Evolutionary conservation across 2,113 vertebrate genomes (phyloP).

Genomic region (Orthonyx spaldingii): DNA sequence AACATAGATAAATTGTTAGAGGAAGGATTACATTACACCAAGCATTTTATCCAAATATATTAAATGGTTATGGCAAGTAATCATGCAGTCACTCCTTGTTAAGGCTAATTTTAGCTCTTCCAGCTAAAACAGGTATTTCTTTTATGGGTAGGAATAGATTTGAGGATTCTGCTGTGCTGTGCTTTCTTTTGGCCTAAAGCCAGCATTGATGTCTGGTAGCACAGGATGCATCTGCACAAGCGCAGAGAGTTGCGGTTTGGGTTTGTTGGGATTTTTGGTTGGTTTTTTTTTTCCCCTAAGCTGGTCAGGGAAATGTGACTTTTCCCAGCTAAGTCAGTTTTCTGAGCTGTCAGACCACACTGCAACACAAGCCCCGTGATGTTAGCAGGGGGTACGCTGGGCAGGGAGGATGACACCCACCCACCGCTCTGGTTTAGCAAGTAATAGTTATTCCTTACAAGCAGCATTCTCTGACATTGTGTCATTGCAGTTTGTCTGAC

Average conservation of each 20-base stretch:
- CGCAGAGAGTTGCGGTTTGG: neutral
- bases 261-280: neutral
- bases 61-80: neutral
- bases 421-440: neutral
- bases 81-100: neutral
- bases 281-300: neutral
- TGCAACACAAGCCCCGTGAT: neutral
- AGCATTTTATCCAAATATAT: neutral
- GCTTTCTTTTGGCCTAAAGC: neutral
- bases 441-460: neutral
- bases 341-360: neutral
- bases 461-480: neutral
- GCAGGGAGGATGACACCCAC: neutral
- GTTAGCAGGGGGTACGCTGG: neutral
- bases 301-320: neutral
- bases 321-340: neutral
- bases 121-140: neutral
- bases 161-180: neutral
- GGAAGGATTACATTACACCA: neutral
- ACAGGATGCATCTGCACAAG: neutral
- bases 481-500: neutral
- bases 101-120: neutral
- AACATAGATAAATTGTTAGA: neutral
- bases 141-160: neutral
- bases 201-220: neutral